phyloP scores from a whole-genome alignment of 2,888 invertebrate species.

The Aethes cnicana region DNA sequence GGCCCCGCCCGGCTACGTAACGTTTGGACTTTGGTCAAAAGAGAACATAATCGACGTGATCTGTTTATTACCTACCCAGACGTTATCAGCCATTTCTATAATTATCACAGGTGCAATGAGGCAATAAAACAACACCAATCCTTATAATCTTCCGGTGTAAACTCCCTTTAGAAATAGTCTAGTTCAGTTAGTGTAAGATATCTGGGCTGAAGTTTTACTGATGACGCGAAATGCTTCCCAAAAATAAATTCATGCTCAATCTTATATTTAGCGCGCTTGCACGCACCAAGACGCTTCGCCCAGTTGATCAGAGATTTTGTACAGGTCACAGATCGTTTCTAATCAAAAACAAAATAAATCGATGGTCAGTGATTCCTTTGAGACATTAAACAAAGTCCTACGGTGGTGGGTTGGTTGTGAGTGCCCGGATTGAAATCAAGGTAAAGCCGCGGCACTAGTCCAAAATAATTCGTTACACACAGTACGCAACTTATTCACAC shows the following conservation, averaged over 20 bases:
- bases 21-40: conserved; percentile 51
- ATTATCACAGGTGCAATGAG: too few relatives aligned
- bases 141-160: too few relatives aligned
- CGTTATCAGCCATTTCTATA: too few relatives aligned
- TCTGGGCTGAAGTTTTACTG: conserved; percentile 47
- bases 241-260: conserved; percentile 80
- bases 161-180: conserved; percentile 35
- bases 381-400: conserved; percentile 55
- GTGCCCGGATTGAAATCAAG: conserved; percentile 63
- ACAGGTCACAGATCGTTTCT: conserved; percentile 69
- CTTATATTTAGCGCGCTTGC: conserved; percentile 80
- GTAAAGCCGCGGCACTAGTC: conserved; percentile 69
- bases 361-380: conserved; percentile 49
- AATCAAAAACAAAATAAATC: conserved; percentile 48
- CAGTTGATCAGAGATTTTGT: conserved; percentile 78
- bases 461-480: conserved; percentile 71
- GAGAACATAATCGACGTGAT: conserved; percentile 32
- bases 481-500: conserved; percentile 78
- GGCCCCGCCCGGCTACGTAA: conserved; percentile 37
- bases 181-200: conserved; percentile 39
- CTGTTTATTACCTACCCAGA: conserved; percentile 20
- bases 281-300: conserved; percentile 64
- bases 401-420: conserved; percentile 51
- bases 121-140: too few relatives aligned
- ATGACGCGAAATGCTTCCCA: conserved; percentile 77